Base-by-base conservation (phyloP, 2,113 vertebrate species). In the Pluvianellus socialis region DNA sequence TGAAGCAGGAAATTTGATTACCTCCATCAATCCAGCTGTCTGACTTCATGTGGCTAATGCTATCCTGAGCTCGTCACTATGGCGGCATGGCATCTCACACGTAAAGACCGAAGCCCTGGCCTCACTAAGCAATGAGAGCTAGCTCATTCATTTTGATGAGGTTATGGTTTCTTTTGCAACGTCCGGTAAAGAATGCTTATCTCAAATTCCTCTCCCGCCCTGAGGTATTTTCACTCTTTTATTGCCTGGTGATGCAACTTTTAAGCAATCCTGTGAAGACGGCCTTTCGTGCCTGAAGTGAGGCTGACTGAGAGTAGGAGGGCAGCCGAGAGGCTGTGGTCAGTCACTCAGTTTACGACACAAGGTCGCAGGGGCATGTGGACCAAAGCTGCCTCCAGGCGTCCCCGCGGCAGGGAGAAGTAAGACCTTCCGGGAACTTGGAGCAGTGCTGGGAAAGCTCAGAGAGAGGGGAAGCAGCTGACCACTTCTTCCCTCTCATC, bases 211-310 rank as follows among this genome's bases (percentile, higher is more conserved):
- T 92, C 74, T 88, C 74, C 89, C 66, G 85, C 58, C 33, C 86
- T 44, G 55, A 82, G 62, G 71, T 94, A 94, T 97, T 96, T 92
- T 92, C 93, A 89, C 73, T 70, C 38, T 42, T 95, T 79, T 88
- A 95, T 90, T 96, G 81, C 84, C 94, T 62, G 42, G 11, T 94
- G 77, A 92, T 13, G 84, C 67, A 79, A 96, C 63, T 86, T 94
- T 73, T 67, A 91, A 92, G 87, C 91, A 95, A 91, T 87, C 50
- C n/a, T 65, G 32, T 26, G 50, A 82, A 28, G 74, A 70, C 16
- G 23, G 79, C 21, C 45, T 81, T 81, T 89, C 5, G 10, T 62
- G 52, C 28, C 32, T 23, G n/a, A 53, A 66, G 55, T 87, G 86
- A 94, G 52, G 63, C 33, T 0, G 0, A 38, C 30, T 0, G 9